These are phyloP conservation scores for Lerista edwardsae DNA, from an alignment of 2,797 vertebrate species.

Conservation along the genomic window DNA sequence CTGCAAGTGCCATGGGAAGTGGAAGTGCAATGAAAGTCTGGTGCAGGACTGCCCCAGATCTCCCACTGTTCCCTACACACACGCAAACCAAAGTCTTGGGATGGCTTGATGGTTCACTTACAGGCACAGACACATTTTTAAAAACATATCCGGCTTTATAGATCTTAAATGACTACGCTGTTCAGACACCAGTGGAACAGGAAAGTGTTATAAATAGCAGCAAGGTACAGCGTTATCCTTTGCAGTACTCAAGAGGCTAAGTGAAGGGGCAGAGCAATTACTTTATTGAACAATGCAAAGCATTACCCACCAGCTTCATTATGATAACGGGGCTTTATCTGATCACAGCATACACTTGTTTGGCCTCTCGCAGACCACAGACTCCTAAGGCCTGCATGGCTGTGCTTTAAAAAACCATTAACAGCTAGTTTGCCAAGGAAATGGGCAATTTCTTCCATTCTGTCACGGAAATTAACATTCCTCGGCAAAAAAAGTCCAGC, in stretches of 20 bases:
- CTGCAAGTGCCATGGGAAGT: too few relatives aligned
- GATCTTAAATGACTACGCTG: conserved; percentile 66
- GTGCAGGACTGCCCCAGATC: too few relatives aligned
- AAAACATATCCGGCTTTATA: conserved; percentile 17
- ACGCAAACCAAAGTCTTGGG: background rate
- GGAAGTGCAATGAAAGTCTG: too few relatives aligned
- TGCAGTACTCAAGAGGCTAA: conserved; percentile 53
- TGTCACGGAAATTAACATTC: conserved; percentile 46
- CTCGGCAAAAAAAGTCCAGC: background rate
- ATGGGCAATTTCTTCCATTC: conserved; percentile 45
- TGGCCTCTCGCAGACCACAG: conserved; percentile 27
- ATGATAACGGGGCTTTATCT: conserved; percentile 69
- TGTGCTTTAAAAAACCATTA: conserved; percentile 56
- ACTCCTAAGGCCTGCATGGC: background rate
- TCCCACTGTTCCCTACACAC: too few relatives aligned
- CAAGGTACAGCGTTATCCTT: conserved; percentile 62
- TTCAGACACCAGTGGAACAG: conserved; percentile 56
- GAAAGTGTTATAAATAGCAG: conserved; percentile 72
- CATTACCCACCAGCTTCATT: conserved; percentile 68
- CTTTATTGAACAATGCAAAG: conserved; percentile 71
- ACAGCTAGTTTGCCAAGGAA: conserved; percentile 49
- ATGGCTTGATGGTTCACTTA: conserved; percentile 45
- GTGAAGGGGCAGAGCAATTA: conserved; percentile 69
- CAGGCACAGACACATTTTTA: background rate
- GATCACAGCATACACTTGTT: conserved; percentile 56